Conservation (phyloP, 2,113 vertebrate species). For the Limanda limanda region DNA sequence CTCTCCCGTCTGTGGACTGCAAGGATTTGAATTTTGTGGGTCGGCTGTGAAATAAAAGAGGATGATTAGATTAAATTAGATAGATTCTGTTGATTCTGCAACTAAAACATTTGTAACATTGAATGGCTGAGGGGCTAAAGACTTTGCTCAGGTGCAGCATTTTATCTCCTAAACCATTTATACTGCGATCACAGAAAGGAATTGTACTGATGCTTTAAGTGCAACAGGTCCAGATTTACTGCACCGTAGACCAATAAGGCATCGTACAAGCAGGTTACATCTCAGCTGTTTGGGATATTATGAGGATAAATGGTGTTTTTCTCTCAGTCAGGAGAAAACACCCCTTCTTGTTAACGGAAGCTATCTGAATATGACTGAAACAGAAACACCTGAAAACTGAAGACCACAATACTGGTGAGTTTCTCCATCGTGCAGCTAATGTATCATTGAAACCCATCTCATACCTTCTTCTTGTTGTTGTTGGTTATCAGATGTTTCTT, state of each 20-base stretch:
- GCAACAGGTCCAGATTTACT: too few relatives aligned
- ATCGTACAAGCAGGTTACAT: too few relatives aligned
- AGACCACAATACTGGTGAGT: too few relatives aligned
- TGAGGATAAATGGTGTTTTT: too few relatives aligned
- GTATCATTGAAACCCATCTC: not conserved
- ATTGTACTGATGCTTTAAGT: slow-evolving; percentile 13
- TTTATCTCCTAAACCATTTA: slow-evolving; percentile 22
- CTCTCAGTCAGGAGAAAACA: too few relatives aligned
- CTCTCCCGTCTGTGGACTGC: slow-evolving; percentile 29
- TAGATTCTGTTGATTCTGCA: not conserved
- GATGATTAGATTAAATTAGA: not conserved
- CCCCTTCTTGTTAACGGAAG: too few relatives aligned
- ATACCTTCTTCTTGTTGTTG: slow-evolving; percentile 31
- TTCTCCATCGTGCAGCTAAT: too few relatives aligned
- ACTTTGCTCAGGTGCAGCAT: not conserved
- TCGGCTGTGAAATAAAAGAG: slow-evolving; percentile 54
- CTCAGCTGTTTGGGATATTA: too few relatives aligned
- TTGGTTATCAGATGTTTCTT: slow-evolving; percentile 15
- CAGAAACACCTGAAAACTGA: too few relatives aligned
- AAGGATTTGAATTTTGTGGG: slow-evolving; percentile 1
- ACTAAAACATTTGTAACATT: not conserved
- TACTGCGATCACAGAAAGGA: slow-evolving; percentile 3
- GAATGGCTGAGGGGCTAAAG: not conserved
- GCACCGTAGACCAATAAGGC: too few relatives aligned
- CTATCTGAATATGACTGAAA: too few relatives aligned